Percentiles rank a stretch among this genome's conserved stretches.
These are phyloP conservation scores for Dastarcus helophoroides DNA, from an alignment of 2,888 invertebrate species.

Conservation along the genomic window DNA sequence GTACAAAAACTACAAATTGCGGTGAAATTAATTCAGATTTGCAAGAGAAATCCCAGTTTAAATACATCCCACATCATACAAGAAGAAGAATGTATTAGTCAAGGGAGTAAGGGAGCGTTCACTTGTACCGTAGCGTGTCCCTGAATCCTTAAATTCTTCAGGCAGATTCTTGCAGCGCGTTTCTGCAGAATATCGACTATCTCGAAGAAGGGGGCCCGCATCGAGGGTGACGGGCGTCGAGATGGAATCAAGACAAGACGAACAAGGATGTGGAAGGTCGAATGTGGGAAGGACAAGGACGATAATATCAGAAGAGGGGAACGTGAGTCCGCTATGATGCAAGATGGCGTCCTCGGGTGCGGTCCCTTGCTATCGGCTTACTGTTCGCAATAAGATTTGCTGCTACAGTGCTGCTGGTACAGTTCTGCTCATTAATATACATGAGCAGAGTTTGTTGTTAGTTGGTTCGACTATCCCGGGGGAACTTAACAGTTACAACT, in stretches of 20 bases:
- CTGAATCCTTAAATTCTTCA: constrained; percentile 30
- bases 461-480: no score
- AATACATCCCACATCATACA: no score
- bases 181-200: constrained; percentile 36
- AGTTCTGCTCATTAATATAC: constrained; percentile 38
- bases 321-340: constrained; percentile 20
- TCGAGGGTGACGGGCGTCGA: constrained; percentile 10
- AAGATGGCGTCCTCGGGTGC: constrained; percentile 30
- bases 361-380: constrained; percentile 34
- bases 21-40: no score
- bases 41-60: no score
- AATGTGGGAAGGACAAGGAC: constrained; percentile 14
- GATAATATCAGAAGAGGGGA: constrained; percentile 14
- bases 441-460: no score
- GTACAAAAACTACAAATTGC: no score
- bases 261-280: constrained; percentile 12
- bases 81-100: no score
- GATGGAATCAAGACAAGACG: constrained; percentile 11
- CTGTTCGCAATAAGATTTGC: constrained; percentile 38
- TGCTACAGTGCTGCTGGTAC: constrained; percentile 25
- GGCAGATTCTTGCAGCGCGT: constrained; percentile 30
- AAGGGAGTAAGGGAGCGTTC: no score
- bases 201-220: constrained; percentile 29
- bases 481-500: no score
- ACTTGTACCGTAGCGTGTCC: no score